Percentiles rank a stretch among this genome's conserved stretches.
Conservation (phyloP, 1,140 invertebrate genomes). For the Saccostrea cuccullata region DNA sequence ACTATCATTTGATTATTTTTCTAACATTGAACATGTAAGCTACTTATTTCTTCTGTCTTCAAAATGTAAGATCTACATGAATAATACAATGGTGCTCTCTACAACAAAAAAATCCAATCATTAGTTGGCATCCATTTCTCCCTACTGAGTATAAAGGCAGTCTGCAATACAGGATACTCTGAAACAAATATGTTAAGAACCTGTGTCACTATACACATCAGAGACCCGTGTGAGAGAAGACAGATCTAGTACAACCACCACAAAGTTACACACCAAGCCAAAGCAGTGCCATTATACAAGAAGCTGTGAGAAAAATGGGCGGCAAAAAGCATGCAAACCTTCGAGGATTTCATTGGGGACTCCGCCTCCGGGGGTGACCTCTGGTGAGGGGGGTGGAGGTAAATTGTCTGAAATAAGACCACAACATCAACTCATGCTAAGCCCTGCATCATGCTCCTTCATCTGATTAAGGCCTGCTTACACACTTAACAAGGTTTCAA, state of each 20-base stretch:
- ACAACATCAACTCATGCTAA: constrained; percentile 54
- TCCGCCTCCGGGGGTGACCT: constrained; percentile 73
- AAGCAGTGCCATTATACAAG: background rate
- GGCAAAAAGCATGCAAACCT: constrained; percentile 64
- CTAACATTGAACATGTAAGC: background rate
- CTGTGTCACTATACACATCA: background rate
- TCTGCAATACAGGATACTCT: background rate
- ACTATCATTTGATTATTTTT: background rate
- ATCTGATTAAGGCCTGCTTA: background rate
- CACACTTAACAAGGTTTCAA: background rate
- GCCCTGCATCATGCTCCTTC: background rate
- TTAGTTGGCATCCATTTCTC: background rate
- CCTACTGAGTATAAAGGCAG: background rate
- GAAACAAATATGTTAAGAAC: constrained; percentile 2
- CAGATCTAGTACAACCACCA: background rate
- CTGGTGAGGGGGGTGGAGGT: constrained; percentile 78
- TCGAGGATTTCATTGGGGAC: constrained; percentile 44
- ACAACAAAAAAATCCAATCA: background rate
- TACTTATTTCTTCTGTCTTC: background rate
- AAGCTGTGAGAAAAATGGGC: background rate
- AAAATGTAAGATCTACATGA: background rate
- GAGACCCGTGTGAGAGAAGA: background rate
- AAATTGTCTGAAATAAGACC: constrained; percentile 56
- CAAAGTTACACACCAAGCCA: constrained; percentile 7
- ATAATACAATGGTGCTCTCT: background rate